phyloP scores from a whole-genome alignment of 2,113 vertebrate species.

The Choloepus hoffmanni region DNA sequence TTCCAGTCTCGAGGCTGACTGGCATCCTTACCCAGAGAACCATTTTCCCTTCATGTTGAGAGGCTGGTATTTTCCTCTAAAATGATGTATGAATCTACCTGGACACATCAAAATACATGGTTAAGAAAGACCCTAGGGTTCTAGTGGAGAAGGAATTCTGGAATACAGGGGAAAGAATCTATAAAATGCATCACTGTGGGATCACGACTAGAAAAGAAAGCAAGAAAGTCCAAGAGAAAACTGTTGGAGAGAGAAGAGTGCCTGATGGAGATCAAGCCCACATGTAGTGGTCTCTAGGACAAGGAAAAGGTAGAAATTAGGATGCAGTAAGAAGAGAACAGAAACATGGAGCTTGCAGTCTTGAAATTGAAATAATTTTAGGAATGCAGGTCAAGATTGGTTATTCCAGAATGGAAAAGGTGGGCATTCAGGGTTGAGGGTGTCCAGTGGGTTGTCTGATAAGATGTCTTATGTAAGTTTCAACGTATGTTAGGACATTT shows the following conservation, averaged over 20 bases:
- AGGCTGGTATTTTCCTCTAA: not conserved
- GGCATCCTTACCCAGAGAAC: not conserved
- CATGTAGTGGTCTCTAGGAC: accelerated
- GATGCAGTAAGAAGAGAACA: not conserved
- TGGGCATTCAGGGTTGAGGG: not conserved
- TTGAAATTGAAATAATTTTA: not conserved
- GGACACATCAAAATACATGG: not conserved
- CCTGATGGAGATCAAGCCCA: not conserved
- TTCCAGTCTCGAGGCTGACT: not conserved
- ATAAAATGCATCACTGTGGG: not conserved
- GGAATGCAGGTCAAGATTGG: not conserved
- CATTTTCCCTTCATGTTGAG: not conserved
- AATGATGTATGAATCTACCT: not conserved
- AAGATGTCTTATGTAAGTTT: not conserved
- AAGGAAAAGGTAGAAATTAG: not conserved
- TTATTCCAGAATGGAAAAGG: not conserved
- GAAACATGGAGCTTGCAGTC: not conserved
- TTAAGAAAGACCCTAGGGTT: not conserved
- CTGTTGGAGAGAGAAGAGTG: not conserved
- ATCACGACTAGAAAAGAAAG: not conserved
- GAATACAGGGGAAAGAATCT: not conserved
- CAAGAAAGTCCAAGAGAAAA: not conserved
- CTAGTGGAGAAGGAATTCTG: not conserved
- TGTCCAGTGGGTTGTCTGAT: not conserved
- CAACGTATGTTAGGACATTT: not conserved